Conservation (phyloP, 2,113 vertebrate species). For the Heloderma charlesbogerti region DNA sequence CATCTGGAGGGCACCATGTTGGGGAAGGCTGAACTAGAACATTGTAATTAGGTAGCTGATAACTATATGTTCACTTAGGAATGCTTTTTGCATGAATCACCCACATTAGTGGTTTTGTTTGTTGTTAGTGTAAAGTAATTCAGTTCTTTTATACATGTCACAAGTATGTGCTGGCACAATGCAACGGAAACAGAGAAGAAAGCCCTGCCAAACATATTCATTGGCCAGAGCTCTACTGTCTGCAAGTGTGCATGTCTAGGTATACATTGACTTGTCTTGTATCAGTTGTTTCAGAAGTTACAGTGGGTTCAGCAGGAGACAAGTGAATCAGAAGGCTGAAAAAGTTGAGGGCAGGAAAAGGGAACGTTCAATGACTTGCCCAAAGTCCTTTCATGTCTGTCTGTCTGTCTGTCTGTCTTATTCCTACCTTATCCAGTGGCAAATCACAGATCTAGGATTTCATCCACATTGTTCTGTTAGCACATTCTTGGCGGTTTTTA, state of each 20-base stretch:
- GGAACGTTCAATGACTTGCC: neutral
- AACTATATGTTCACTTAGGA: slow-evolving; percentile 5
- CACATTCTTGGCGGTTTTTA: neutral
- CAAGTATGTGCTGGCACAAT: slow-evolving; percentile 41
- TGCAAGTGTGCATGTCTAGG: slow-evolving; percentile 19
- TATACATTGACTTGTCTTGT: slow-evolving; percentile 13
- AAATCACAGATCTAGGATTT: slow-evolving; percentile 8
- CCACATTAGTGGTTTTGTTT: slow-evolving; percentile 17
- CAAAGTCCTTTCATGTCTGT: neutral
- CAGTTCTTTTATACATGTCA: slow-evolving; percentile 10
- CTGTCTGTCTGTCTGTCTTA: neutral
- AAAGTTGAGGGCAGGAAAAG: neutral
- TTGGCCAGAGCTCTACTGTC: slow-evolving; percentile 13
- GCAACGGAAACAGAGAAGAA: slow-evolving; percentile 53
- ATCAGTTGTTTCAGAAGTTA: slow-evolving; percentile 29
- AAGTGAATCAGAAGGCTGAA: neutral
- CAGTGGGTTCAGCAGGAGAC: neutral
- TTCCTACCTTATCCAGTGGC: neutral
- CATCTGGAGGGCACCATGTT: no score
- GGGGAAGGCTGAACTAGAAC: neutral
- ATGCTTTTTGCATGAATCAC: slow-evolving; percentile 26
- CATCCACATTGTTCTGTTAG: neutral
- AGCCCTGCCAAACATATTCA: slow-evolving; percentile 11
- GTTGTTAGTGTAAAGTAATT: neutral
- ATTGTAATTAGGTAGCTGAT: neutral